These are phyloP conservation scores for Nannoperca australis DNA, from an alignment of 2,797 vertebrate genomes.

Conservation along the genomic window DNA sequence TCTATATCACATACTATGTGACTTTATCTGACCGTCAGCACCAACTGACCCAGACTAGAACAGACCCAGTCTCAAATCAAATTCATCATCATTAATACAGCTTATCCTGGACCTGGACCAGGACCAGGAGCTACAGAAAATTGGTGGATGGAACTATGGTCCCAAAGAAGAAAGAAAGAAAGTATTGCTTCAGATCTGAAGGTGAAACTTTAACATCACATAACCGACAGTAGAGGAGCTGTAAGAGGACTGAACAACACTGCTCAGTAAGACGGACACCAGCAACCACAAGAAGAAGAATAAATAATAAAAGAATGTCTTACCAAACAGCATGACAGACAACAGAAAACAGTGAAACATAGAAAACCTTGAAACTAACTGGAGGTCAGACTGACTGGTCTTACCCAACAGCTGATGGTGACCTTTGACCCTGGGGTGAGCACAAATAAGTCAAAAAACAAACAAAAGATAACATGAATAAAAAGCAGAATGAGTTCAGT, in stretches of 20 bases:
- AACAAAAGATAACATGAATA: slow-evolving; percentile 64
- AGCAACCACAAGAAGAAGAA: background rate
- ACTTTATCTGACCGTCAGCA: background rate
- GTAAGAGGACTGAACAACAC: background rate
- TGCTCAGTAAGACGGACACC: background rate
- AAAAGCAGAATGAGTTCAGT: slow-evolving; percentile 67
- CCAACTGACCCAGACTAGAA: background rate
- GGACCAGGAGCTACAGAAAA: background rate
- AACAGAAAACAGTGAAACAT: slow-evolving; percentile 53
- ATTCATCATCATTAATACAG: background rate
- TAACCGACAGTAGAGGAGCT: background rate
- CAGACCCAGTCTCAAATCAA: background rate
- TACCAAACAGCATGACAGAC: slow-evolving; percentile 20
- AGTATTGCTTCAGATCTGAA: background rate
- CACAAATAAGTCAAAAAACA: slow-evolving; percentile 70
- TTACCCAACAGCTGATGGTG: slow-evolving; percentile 78
- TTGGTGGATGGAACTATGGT: background rate
- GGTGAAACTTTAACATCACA: slow-evolving; percentile 5
- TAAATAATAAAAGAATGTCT: slow-evolving; percentile 16
- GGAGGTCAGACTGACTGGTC: slow-evolving; percentile 68
- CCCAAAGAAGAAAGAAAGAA: background rate
- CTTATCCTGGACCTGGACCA: background rate
- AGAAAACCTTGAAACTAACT: slow-evolving; percentile 60
- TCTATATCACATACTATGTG: background rate
- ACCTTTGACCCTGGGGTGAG: slow-evolving; percentile 78